phyloP scores from a whole-genome alignment of 2,797 vertebrate species.

The Crax fasciolata region DNA sequence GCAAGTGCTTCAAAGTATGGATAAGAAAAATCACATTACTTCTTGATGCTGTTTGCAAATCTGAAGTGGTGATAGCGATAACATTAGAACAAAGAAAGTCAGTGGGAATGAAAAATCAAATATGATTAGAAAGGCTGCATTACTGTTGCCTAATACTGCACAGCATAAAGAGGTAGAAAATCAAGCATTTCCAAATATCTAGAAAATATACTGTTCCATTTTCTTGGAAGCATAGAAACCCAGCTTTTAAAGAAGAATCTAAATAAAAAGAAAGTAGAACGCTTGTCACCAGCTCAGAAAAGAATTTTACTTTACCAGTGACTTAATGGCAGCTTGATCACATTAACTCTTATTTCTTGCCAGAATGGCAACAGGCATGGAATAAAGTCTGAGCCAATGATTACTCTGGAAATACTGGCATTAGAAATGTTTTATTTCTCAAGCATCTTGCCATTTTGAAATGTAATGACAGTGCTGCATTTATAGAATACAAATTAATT shows the following conservation, averaged over 20 bases:
- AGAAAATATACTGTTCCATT: neutral
- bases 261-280: neutral
- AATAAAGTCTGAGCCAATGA: neutral
- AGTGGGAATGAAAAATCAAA: neutral
- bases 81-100: neutral
- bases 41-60: neutral
- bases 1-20: neutral
- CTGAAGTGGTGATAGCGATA: fast-evolving
- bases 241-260: neutral
- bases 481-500: neutral
- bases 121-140: neutral
- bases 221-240: neutral
- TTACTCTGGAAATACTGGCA: neutral
- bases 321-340: neutral
- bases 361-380: neutral
- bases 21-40: neutral
- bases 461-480: neutral
- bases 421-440: neutral
- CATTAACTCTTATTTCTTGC: neutral
- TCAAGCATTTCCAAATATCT: neutral
- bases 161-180: neutral
- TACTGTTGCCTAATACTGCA: neutral
- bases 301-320: neutral
- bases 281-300: neutral
- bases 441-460: neutral